Evolutionary conservation across 2,113 vertebrate genomes (phyloP), one percentile per base, ranked within the genome.

Genomic region (Xiphophorus maculatus): DNA sequence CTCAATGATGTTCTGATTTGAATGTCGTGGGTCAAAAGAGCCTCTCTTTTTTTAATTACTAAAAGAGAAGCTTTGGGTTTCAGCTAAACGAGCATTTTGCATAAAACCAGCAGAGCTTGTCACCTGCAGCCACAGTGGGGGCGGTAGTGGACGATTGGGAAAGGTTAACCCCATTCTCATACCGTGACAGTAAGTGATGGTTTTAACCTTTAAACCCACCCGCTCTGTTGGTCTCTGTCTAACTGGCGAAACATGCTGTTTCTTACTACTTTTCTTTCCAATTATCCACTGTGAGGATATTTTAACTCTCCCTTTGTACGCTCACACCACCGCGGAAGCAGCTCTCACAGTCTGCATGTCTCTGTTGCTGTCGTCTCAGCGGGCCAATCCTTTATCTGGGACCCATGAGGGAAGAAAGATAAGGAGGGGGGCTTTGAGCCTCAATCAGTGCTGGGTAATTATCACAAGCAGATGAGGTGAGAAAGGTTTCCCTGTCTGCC

Each of bases 391-490:
- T 79, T 82, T 84, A 85, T 63, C 73, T 75, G 12, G 58, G 69
- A 72, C 71, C 87, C 75, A 13, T 35, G 69, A 37, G 86, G 51
- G 88, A 89, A 85, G 63, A n/a, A 77, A 82, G 88, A 91, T 93
- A 89, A 89, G 87, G 12, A 80, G 84, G 10, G 78, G 85, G 84
- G 86, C 88, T 86, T 88, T 71, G 77, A 89, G 90, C 86, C 92
- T 89, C 88, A 90, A 90, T 93, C 91, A 91, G 82, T 81, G 71
- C 88, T 82, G 83, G 84, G 92, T 95, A 93, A 94, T 94, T 93
- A 92, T 88, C 89, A 80, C 87, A 87, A 91, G 84, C 84, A 79
- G 62, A 81, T 62, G 85, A 92, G 84, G 87, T 90, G 88, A 89
- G 84, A 71, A 82, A 83, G 82, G 81, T 68, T 81, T 77, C 79